A percentile compares a stretch with the other conserved stretches of the same genome.
Conservation (phyloP, 2,888 invertebrate genomes). For the Tachina grossa region DNA sequence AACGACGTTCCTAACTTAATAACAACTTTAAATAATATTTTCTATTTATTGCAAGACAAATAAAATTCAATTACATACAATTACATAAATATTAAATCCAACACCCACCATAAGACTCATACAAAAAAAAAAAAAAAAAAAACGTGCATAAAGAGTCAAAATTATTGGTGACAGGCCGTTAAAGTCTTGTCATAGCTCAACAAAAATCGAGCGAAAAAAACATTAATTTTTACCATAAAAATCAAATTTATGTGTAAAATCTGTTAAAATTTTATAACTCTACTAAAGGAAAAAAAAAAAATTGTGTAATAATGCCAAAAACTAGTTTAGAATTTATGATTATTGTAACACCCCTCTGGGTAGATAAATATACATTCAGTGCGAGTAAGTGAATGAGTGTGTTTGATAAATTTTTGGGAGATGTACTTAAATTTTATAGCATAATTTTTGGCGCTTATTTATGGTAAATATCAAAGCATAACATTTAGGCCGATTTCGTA, state of each 20-base stretch:
- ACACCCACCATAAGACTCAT: constrained; percentile 8
- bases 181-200: constrained; percentile 4
- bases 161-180: constrained; percentile 7
- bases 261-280: constrained; percentile 61
- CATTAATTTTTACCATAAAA: constrained; percentile 12
- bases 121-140: too few species aligned
- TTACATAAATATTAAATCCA: constrained; percentile 47
- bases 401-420: constrained; percentile 5
- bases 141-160: constrained; percentile 20
- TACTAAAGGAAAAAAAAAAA: constrained; percentile 20
- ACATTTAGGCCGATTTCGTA: constrained; percentile 68
- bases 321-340: constrained; percentile 67
- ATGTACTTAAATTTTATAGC: constrained; percentile 68
- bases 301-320: constrained; percentile 38
- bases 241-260: constrained; percentile 55
- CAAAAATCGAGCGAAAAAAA: not conserved
- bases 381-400: not conserved
- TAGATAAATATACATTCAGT: not conserved
- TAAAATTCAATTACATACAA: constrained; percentile 54
- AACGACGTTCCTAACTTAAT: too few species aligned
- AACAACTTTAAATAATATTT: not conserved
- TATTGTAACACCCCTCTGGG: constrained; percentile 49
- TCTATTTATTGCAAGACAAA: constrained; percentile 9
- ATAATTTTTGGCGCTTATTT: constrained; percentile 68
- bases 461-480: constrained; percentile 56